Base-by-base conservation (phyloP, 1,140 invertebrate genomes). In the Marisa cornuarietis region DNA sequence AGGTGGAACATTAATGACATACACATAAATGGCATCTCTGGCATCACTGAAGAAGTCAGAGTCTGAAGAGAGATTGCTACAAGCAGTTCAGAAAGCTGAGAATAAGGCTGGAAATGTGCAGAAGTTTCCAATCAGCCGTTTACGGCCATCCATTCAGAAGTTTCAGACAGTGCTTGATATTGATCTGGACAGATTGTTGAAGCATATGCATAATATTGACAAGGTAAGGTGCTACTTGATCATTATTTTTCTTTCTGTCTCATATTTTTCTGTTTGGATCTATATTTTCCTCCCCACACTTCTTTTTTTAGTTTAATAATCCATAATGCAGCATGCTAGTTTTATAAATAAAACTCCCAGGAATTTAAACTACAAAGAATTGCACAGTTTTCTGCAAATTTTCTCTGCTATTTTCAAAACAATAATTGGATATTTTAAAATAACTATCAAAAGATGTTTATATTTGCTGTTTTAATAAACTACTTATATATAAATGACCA, bases 131-230 rank as follows among this genome's bases (percentile, higher is more conserved):
- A 81, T 88, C 0, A 78, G 78, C 71, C 77, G 86, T 24, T 71
- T 89, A 26, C 85, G 87, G 77, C 82, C 81, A 31, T 81, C 85
- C 13, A 83, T 89, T 14, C 73, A 86, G 51, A 88, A 88, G 54
- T 89, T 89, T 78, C 62, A 88, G 20, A 88, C 86, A 49, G 87
- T 89, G 20, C 79, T 89, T 31, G 81, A 87, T 58, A 89, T 87
- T 74, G 87, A 88, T 71, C 75, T 89, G 11, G 85, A 85, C 10
- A 79, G 88, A 72, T 79, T 89, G 20, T 79, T 86, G 26, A 85
- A 83, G 82, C 88, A 89, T 71, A 84, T 78, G 62, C 31, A 80
- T 4, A 89, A 88, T 81, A 85, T 89, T 26, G 82, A 84, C 69
- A 85, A 84, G 84, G 88, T 89, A 83, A 78, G 69, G 42, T 61